Evolutionary conservation across 2,888 invertebrate genomes (phyloP).

Genomic region (Oconnorella tubifera): DNA sequence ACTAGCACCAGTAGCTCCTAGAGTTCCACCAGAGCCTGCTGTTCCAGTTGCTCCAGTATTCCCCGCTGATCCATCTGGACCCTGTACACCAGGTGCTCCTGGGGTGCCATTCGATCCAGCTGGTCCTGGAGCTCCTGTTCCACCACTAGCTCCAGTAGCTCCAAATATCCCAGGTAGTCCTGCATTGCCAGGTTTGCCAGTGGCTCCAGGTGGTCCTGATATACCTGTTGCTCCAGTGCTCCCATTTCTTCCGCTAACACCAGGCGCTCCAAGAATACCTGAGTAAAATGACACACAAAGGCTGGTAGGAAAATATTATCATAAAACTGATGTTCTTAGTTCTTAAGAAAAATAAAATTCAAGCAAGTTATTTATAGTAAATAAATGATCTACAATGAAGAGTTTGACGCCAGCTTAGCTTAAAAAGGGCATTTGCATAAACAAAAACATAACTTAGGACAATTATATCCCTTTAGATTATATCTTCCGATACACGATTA

Average conservation of each 20-base stretch:
- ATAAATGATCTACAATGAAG: too few relatives aligned
- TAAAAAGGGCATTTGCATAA: too few relatives aligned
- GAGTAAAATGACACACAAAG: too few relatives aligned
- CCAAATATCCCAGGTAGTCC: conserved; percentile 12
- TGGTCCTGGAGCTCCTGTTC: not conserved
- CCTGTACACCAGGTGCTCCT: conserved; percentile 5
- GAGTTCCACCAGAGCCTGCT: not conserved
- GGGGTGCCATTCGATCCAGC: not conserved
- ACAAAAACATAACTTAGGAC: too few relatives aligned
- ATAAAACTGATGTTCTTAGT: too few relatives aligned
- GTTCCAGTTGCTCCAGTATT: conserved; percentile 1
- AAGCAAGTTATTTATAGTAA: too few relatives aligned
- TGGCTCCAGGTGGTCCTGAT: not conserved
- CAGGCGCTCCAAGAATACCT: conserved; percentile 12
- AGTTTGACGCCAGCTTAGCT: too few relatives aligned
- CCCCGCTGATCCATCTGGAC: conserved; percentile 12
- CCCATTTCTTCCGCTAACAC: not conserved
- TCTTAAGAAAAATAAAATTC: too few relatives aligned
- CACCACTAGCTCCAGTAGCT: not conserved
- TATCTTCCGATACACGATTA: too few relatives aligned
- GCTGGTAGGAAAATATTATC: too few relatives aligned
- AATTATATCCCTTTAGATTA: too few relatives aligned
- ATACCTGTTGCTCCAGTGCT: not conserved
- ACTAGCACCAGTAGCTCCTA: not conserved
- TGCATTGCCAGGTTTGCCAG: conserved; percentile 8